Evolutionary conservation across 2,888 invertebrate genomes (phyloP), one percentile per base, ranked within the genome.

Genomic region (Drosophila longiperda): DNA sequence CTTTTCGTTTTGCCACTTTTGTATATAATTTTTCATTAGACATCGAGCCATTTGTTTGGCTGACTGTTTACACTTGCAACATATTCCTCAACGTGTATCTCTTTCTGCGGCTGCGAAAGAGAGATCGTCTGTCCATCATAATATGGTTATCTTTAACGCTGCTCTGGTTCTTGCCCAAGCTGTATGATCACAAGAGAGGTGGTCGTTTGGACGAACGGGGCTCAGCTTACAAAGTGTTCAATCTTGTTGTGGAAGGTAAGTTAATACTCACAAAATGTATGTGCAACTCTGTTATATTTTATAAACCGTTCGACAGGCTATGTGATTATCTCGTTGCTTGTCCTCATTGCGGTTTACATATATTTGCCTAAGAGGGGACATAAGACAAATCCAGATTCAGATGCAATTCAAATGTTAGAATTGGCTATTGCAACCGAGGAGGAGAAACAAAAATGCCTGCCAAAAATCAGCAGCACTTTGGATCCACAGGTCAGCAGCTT

Each of bases 51-150:
- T 62, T 75, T 71, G 70, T 78, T 78, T 78, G 78, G 78, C 63
- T 71, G 29, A 42, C 59, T 53, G 80, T 75, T 55, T 78, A 78
- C 50, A 55, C 66, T 33, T 45, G 38, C 66, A 78, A 78, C 62
- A 61, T 75, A 12, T 45, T 79, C n/a, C 77, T 77, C 55, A 78
- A 80, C 38, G 62, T 40, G 9, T 71, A 79, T 66, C 78, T 78
- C 80, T 78, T 78, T 29, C 9, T 79, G 42, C 75, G 80, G 6
- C 75, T 78, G 58, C 80, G 80, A 5, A 78, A 79, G 78, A 78
- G 78, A 75, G 66, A 75, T 78, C 80, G 78, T 29, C 52, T 62
- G n/a, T 52, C 75, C 38, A 57, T 80, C 20, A 52, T 63, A 23
- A 26, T 78, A 1, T 78, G 78, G 78, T 62, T 67, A 70, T 70